Evolutionary conservation across 2,888 invertebrate species (phyloP).

Genomic region (Platycheirus albimanus): DNA sequence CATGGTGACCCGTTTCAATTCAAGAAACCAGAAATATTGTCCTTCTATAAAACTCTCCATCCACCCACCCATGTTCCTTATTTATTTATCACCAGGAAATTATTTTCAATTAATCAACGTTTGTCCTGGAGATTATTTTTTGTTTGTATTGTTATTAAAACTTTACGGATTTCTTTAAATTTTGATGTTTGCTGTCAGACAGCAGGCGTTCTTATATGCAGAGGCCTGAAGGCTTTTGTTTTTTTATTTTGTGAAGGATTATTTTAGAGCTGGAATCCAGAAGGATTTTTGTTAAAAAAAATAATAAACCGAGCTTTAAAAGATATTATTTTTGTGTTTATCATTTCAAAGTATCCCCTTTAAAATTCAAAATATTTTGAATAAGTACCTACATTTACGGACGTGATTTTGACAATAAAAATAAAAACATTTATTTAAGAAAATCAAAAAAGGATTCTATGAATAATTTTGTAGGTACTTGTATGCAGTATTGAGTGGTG

Average conservation of each 20-base stretch:
- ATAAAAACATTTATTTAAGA: no score
- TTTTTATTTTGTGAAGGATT: not conserved
- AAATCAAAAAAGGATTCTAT: no score
- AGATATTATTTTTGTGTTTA: no score
- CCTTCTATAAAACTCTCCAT: no score
- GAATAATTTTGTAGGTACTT: no score
- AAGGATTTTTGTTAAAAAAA: not conserved
- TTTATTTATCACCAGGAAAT: constrained; percentile 58
- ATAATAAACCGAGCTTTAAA: no score
- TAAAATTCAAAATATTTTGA: no score
- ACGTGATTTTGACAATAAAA: no score
- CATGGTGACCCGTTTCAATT: constrained; percentile 9
- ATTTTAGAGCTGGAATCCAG: not conserved
- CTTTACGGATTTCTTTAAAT: constrained; percentile 40
- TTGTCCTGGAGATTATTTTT: constrained; percentile 57
- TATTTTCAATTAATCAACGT: constrained; percentile 68
- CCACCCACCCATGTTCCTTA: not conserved
- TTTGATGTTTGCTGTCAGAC: constrained; percentile 52
- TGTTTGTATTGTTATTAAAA: constrained; percentile 25
- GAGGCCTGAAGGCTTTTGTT: constrained; percentile 14
- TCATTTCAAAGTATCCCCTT: no score
- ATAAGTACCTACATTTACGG: no score
- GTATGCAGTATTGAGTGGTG: no score
- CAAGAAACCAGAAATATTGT: constrained; percentile 14
- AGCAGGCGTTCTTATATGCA: constrained; percentile 35